phyloP scores from a whole-genome alignment of 1,140 invertebrate species.

The Drosophila leontia region DNA sequence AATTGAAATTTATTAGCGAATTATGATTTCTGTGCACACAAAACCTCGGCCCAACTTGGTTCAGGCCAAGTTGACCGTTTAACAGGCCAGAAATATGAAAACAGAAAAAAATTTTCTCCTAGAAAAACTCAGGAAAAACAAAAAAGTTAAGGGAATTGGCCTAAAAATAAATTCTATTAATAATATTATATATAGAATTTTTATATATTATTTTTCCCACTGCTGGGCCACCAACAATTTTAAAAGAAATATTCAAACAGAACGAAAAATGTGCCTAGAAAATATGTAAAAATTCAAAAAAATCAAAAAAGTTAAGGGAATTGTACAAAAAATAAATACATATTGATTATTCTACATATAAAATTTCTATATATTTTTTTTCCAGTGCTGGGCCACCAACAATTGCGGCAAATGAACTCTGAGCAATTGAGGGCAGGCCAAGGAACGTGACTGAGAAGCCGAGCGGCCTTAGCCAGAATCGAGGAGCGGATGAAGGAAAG shows the following conservation, averaged over 20 bases:
- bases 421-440: conserved; percentile 65
- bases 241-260: not conserved
- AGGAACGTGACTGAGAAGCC: conserved; percentile 68
- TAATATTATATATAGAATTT: too few species aligned
- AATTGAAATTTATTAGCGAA: conserved; percentile 81
- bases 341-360: too few species aligned
- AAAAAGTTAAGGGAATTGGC: too few species aligned
- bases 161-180: too few species aligned
- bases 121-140: too few species aligned
- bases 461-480: conserved; percentile 62
- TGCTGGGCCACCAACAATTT: too few species aligned
- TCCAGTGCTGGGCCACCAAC: conserved; percentile 2
- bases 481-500: conserved; percentile 72
- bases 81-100: conserved; percentile 16
- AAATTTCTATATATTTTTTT: not conserved
- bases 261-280: not conserved
- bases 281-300: not conserved
- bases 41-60: conserved; percentile 25
- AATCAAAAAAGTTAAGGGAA: not conserved
- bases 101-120: not conserved
- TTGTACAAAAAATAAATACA: not conserved
- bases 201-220: too few species aligned
- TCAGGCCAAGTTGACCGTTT: not conserved
- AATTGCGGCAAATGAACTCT: conserved; percentile 60
- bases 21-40: conserved; percentile 76